phyloP scores from a whole-genome alignment of 1,140 invertebrate species.

The Drosophila leontia region DNA sequence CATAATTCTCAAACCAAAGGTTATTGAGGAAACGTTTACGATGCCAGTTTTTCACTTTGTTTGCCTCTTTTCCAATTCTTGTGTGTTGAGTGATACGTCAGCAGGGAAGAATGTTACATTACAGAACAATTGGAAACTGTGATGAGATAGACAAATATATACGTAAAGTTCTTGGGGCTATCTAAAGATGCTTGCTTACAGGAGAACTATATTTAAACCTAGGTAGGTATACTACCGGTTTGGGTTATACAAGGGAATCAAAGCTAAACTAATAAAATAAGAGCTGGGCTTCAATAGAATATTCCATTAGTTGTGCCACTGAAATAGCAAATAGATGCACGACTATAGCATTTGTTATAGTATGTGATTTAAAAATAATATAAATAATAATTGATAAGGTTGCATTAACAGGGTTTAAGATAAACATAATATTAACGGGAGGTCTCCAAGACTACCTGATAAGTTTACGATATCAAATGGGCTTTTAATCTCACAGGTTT shows the following conservation, averaged over 20 bases:
- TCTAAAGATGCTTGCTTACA: not conserved
- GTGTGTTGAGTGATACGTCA: constrained; percentile 19
- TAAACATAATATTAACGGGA: constrained; percentile 4
- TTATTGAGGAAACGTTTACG: constrained; percentile 64
- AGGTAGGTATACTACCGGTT: not conserved
- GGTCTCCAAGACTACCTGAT: not conserved
- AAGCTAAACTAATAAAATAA: not conserved
- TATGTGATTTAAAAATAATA: not conserved
- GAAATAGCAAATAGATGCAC: not conserved
- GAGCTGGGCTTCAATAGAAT: not conserved
- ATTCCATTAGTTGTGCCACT: not conserved
- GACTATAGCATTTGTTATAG: not conserved
- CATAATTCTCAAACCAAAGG: constrained; percentile 62
- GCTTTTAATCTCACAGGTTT: not conserved
- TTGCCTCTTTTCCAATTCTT: constrained; percentile 30
- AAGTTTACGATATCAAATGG: not conserved
- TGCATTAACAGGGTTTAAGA: not conserved
- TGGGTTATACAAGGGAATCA: not conserved
- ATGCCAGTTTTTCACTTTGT: constrained; percentile 30
- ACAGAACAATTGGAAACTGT: not conserved
- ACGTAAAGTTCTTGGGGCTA: not conserved
- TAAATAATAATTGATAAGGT: not conserved
- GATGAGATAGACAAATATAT: not conserved
- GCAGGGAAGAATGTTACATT: not conserved
- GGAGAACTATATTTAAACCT: not conserved